Evolutionary conservation across 2,797 vertebrate genomes (phyloP), one percentile per base, ranked within the genome.

Genomic region (Megaceryle alcyon): DNA sequence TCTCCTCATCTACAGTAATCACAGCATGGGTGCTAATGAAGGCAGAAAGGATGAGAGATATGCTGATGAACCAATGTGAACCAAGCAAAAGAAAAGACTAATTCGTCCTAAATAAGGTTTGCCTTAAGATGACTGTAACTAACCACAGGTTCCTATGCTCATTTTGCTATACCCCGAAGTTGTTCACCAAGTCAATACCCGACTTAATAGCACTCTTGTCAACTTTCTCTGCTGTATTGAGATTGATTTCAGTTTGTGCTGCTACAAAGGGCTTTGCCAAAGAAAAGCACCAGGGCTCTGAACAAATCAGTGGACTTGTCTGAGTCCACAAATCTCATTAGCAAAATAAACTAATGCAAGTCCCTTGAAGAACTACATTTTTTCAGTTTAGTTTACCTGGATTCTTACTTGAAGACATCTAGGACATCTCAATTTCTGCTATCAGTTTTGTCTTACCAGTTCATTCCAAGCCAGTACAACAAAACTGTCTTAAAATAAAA

Each of bases 1-100:
- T 90, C 87, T 88, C 56, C 88, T 88, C 56, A 94, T 63, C 87
- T 79, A 54, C 5, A 49, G 28, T 66, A 83, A 95, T 95, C 71
- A 87, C 65, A 91, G 48, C 33, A 76, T 0, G 3, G 16, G 33
- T 79, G 64, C 25, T 92, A 92, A 94, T 69, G 65, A 72, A 82
- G 29, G 56, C 56, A 95, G 65, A 25, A 79, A 85, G 78, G 21
- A 63, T 43, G 11, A 20, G 19, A 88, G 21, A 78, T 31, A 60
- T 9, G 28, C 12, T 23, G 9, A 69, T 44, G 44, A 86, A 63
- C 19, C 46, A 46, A 33, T 8, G 10, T 39, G 86, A 80, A 86
- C 12, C 41, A 79, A 94, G 72, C 44, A 43, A 60, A 84, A 23
- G 28, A 89, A 90, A 81, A 35, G 18, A 41, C 44, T 56, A 82